Percentiles rank a stretch among this genome's conserved stretches.
Evolutionary conservation across 2,888 invertebrate species (phyloP).

Genomic region (Lasioglossum vierecki): DNA sequence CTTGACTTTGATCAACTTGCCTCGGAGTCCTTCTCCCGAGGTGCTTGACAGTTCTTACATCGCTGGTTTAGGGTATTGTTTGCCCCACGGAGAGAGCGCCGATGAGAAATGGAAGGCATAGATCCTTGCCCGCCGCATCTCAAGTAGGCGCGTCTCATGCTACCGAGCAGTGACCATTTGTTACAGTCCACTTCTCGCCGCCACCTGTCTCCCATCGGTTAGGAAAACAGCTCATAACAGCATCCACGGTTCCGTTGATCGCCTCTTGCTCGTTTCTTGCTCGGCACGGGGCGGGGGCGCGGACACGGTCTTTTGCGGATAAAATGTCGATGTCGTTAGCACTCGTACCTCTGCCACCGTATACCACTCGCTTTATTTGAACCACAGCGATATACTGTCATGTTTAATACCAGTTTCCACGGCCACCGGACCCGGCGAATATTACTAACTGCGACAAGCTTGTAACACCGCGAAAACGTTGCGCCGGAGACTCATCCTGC

Average conservation of each 20-base stretch:
- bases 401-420: slow-evolving; percentile 3
- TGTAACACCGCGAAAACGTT: not conserved
- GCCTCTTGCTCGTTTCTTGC: slow-evolving; percentile 53
- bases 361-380: slow-evolving; percentile 46
- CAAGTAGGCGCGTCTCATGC: slow-evolving; percentile 74
- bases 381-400: not conserved
- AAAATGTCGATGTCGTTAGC: slow-evolving; percentile 58
- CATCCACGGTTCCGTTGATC: slow-evolving; percentile 53
- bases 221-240: slow-evolving; percentile 73
- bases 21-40: slow-evolving; percentile 54
- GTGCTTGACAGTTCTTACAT: slow-evolving; percentile 73
- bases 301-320: slow-evolving; percentile 49
- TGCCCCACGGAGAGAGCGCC: slow-evolving; percentile 66
- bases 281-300: slow-evolving; percentile 38
- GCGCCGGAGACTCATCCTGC: not conserved
- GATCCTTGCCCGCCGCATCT: slow-evolving; percentile 78
- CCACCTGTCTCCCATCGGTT: slow-evolving; percentile 74
- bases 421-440: not conserved
- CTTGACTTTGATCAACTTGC: slow-evolving; percentile 80
- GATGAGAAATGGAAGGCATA: slow-evolving; percentile 81
- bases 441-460: slow-evolving; percentile 3
- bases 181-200: slow-evolving; percentile 75
- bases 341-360: slow-evolving; percentile 46
- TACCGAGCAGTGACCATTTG: slow-evolving; percentile 77
- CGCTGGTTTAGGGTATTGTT: slow-evolving; percentile 77